phyloP scores from a whole-genome alignment of 2,113 vertebrate genomes.

The Xenopus borealis region DNA sequence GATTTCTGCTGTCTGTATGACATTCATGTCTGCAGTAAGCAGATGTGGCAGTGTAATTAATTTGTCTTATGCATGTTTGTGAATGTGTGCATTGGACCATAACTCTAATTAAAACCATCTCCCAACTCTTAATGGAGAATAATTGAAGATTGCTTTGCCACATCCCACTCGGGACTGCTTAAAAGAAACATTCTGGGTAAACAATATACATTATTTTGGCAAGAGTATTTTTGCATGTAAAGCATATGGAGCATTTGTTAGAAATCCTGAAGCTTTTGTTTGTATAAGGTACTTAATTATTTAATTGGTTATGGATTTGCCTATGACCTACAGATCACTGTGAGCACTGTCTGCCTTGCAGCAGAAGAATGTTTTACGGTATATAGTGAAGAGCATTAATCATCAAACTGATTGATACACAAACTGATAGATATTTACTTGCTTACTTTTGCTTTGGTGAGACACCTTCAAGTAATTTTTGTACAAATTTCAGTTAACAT shows the following conservation, averaged over 20 bases:
- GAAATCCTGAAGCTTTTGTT: background rate
- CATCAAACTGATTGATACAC: too few species aligned
- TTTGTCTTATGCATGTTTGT: conserved; percentile 42
- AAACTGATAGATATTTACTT: too few species aligned
- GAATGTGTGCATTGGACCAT: conserved; percentile 39
- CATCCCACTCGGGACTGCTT: conserved; percentile 9
- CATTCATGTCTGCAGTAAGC: conserved; percentile 36
- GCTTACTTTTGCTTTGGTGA: too few species aligned
- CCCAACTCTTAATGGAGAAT: conserved; percentile 33
- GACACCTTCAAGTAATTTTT: too few species aligned
- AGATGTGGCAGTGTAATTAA: conserved; percentile 42
- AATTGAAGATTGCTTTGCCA: conserved; percentile 34
- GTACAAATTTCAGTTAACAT: too few species aligned
- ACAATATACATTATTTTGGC: conserved; percentile 14
- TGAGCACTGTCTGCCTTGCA: too few species aligned
- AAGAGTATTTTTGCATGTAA: background rate
- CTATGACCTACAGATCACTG: too few species aligned
- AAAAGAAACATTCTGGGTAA: background rate
- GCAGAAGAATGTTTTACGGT: too few species aligned
- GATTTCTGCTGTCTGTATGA: conserved; percentile 27
- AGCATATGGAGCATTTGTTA: background rate
- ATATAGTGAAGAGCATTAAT: too few species aligned
- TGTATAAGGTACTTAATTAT: too few species aligned
- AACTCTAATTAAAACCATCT: conserved; percentile 38
- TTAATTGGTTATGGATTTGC: too few species aligned